These are phyloP conservation scores for Bugula neritina DNA, from an alignment of 2,888 invertebrate genomes.

Conservation along the genomic window DNA sequence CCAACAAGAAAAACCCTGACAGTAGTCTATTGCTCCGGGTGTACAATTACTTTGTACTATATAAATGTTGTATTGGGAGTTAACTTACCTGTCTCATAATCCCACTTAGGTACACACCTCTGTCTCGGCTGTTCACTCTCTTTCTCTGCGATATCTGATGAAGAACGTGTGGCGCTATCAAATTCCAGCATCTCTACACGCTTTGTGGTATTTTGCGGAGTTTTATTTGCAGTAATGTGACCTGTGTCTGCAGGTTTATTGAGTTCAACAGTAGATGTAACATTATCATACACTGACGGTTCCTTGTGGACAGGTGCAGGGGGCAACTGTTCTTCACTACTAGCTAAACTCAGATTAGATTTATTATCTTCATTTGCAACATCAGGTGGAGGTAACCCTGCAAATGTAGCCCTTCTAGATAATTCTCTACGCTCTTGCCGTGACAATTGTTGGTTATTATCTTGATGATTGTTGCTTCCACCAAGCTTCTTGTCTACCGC, in stretches of 20 bases:
- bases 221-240: too few relatives aligned
- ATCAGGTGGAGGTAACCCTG: background rate
- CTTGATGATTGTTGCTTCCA: background rate
- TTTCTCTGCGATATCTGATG: background rate
- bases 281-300: background rate
- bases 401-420: background rate
- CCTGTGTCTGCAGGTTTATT: background rate
- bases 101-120: slow-evolving; percentile 26
- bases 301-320: background rate
- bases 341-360: too few relatives aligned
- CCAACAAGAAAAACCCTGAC: too few relatives aligned
- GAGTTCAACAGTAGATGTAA: background rate
- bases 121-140: background rate
- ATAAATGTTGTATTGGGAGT: too few relatives aligned
- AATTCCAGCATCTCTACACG: background rate
- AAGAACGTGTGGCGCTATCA: background rate
- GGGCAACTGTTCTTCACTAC: too few relatives aligned
- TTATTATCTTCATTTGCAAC: background rate
- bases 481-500: background rate
- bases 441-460: background rate
- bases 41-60: too few relatives aligned
- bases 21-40: too few relatives aligned
- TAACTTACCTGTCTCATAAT: slow-evolving; percentile 24
- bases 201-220: background rate
- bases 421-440: background rate